Evolutionary conservation across 1,140 invertebrate species (phyloP), one percentile per base, ranked within the genome.

Genomic region (Matsumurasca onukii): DNA sequence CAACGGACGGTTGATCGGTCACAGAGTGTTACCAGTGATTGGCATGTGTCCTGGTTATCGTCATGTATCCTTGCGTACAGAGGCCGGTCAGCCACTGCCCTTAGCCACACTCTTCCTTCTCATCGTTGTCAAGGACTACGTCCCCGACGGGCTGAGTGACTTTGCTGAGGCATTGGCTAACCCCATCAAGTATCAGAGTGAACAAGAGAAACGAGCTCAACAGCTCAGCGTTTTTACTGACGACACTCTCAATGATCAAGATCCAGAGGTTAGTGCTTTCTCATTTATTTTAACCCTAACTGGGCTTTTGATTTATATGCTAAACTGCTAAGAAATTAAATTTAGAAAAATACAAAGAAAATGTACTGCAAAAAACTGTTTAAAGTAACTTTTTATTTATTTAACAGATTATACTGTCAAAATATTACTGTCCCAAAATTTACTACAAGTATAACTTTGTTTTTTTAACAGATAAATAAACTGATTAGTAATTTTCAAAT

Each of bases 101-200:
- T 77, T 97, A 63, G 91, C 95, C 3, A 93, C 92, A 29, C 81
- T 99, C 17, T 97, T 99, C 79, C 86, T 98, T 29, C 88, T 94
- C 72, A 91, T 99, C 30, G 88, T 92, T 30, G 92, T 99, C 15
- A 98, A 98, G 80, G 94, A 97, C 78, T 99, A 99, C 79, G 96
- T 99, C 30, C 98, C 98, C 0, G 95, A 99, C 79, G 94, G 88
- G 71, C 84, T 93, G 59, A 93, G 91, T 69, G 95, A 97, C 76
- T 89, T 99, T 78, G 98, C 98, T 2, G 96, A 98, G 79, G 97
- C 97, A 2, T 80, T 99, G 67, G 95, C 95, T 12, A 98, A 98
- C 83, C 98, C 97, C 0, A 97, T 98, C 70, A 97, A 98, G 77
- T 98, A 97, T 81, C 93, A 98, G 78, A 96, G 92, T 75, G 92